phyloP scores from a whole-genome alignment of 2,113 vertebrate genomes.

The Hypanus sabinus region DNA sequence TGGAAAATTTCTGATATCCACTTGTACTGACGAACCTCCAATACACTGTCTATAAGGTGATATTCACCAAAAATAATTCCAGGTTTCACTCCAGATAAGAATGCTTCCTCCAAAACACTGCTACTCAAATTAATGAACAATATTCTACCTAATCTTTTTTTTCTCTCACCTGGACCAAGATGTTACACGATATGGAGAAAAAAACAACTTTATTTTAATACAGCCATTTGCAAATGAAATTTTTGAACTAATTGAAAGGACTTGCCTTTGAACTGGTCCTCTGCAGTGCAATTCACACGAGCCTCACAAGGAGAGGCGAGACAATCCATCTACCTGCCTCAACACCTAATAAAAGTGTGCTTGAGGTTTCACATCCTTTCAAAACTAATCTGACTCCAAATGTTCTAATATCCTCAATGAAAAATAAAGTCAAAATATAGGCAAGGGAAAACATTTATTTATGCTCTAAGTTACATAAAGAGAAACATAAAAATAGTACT shows the following conservation, averaged over 20 bases:
- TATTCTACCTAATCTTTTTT: neutral
- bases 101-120: neutral
- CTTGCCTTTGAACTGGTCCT: neutral
- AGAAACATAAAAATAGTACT: neutral
- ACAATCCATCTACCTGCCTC: neutral
- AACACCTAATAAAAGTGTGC: neutral
- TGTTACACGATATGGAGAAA: neutral
- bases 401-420: neutral
- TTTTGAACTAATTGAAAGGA: neutral
- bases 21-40: neutral
- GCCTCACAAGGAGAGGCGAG: neutral
- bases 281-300: neutral
- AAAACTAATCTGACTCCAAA: neutral
- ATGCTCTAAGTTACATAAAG: conserved; percentile 4
- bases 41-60: neutral
- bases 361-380: neutral
- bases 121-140: neutral
- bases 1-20: neutral
- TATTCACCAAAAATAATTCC: neutral
- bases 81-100: neutral
- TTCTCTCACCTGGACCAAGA: neutral
- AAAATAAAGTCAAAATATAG: neutral
- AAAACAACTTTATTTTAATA: neutral
- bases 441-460: neutral
- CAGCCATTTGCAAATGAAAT: neutral